Percentiles rank a stretch among this genome's conserved stretches.
phyloP scores from a whole-genome alignment of 2,113 vertebrate genomes.

The Stomatorhinus ivindoensis region DNA sequence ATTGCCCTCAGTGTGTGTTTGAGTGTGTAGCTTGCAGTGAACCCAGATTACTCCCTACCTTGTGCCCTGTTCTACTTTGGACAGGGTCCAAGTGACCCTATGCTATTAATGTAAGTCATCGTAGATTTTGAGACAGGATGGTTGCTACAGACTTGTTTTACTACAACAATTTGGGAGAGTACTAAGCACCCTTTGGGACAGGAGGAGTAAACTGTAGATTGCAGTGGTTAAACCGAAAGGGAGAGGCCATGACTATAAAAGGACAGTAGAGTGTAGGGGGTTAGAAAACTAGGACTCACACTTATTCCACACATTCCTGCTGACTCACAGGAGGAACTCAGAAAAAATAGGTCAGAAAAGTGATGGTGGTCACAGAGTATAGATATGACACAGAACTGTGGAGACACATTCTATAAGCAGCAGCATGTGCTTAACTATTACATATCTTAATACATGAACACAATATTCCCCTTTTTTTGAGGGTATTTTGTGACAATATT shows the following conservation, averaged over 20 bases:
- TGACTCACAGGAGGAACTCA: conserved; percentile 44
- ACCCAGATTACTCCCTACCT: neutral
- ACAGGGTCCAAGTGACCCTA: neutral
- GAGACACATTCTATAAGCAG: conserved; percentile 22
- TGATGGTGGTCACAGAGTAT: neutral
- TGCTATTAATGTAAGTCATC: neutral
- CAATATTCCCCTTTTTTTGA: neutral
- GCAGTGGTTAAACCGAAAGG: conserved; percentile 29
- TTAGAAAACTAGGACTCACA: conserved; percentile 38
- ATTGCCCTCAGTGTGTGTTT: neutral
- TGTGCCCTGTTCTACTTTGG: neutral
- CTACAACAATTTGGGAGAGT: neutral
- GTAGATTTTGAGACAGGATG: neutral
- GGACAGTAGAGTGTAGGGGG: conserved; percentile 50
- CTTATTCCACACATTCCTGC: conserved; percentile 63
- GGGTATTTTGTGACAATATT: neutral
- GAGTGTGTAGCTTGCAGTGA: neutral
- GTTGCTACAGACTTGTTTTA: neutral
- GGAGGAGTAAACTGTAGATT: neutral
- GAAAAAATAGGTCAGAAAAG: conserved; percentile 19
- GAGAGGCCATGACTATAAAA: conserved; percentile 55
- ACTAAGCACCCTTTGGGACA: neutral
- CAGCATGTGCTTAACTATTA: neutral
- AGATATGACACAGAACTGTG: neutral
- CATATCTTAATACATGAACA: neutral